Conservation (phyloP, 2,113 vertebrate species). For the Salvator merianae region DNA sequence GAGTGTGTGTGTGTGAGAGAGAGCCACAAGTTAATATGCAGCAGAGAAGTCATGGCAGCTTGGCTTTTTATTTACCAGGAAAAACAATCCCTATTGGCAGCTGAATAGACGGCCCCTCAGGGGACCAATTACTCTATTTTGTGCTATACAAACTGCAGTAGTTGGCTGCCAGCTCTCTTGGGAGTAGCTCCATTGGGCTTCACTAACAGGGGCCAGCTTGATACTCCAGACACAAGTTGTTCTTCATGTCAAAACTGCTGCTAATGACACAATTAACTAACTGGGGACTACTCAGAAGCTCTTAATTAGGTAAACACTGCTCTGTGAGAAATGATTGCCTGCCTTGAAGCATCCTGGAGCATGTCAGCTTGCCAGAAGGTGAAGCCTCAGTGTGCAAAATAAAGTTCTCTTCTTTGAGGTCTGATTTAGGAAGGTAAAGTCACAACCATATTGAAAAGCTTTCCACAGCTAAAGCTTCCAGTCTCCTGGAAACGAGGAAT, state of each 20-base stretch:
- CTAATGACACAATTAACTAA: slow-evolving; percentile 80
- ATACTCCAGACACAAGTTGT: slow-evolving; percentile 63
- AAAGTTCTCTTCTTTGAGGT: slow-evolving; percentile 43
- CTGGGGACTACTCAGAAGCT: slow-evolving; percentile 73
- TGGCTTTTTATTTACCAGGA: slow-evolving; percentile 57
- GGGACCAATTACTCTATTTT: slow-evolving; percentile 87
- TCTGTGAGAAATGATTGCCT: slow-evolving; percentile 52
- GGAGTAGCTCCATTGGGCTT: slow-evolving; percentile 63
- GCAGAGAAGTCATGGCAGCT: slow-evolving; percentile 55
- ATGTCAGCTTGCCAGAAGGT: slow-evolving; percentile 65
- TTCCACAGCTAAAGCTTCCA: background rate
- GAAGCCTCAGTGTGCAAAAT: slow-evolving; percentile 4
- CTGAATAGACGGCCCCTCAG: slow-evolving; percentile 63
- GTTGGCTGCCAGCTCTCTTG: slow-evolving; percentile 53
- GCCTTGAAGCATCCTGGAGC: slow-evolving; percentile 37
- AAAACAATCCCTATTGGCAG: slow-evolving; percentile 72
- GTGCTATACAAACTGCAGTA: slow-evolving; percentile 53
- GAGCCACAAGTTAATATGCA: slow-evolving; percentile 37
- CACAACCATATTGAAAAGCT: slow-evolving; percentile 28
- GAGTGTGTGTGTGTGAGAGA: too few species aligned
- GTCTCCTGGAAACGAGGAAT: too few species aligned
- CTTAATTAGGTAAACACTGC: slow-evolving; percentile 82
- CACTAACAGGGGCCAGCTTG: slow-evolving; percentile 38
- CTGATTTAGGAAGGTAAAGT: slow-evolving; percentile 44
- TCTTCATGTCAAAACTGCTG: slow-evolving; percentile 76